Conservation (phyloP, 1,140 invertebrate genomes). For the Dufourea novaeangliae region DNA sequence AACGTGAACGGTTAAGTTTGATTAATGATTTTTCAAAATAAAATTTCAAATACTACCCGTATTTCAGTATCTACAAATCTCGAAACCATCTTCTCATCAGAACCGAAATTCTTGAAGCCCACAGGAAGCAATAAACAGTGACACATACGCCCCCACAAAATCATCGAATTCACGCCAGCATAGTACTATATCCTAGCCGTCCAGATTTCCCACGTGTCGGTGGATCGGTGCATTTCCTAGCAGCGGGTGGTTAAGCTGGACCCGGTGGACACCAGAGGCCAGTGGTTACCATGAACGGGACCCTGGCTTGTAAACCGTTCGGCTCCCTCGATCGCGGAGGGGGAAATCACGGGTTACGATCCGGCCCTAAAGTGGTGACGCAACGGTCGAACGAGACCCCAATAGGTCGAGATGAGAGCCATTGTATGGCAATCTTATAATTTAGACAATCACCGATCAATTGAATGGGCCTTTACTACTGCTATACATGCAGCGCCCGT, state of each 20-base stretch:
- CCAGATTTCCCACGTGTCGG: conserved; percentile 61
- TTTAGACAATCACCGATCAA: conserved; percentile 83
- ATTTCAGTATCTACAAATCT: no score
- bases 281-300: conserved; percentile 62
- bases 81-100: no score
- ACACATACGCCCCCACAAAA: background rate
- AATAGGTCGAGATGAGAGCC: conserved; percentile 82
- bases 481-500: conserved; percentile 80
- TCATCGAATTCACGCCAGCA: background rate
- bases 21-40: no score
- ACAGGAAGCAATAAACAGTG: background rate
- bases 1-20: no score
- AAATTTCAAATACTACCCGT: no score
- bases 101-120: no score
- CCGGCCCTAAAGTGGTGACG: conserved; percentile 80
- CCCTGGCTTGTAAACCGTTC: conserved; percentile 6
- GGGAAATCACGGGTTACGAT: conserved; percentile 72
- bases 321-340: background rate
- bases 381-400: conserved; percentile 80
- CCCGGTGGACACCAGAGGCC: conserved; percentile 37
- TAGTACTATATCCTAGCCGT: no score
- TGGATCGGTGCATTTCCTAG: conserved; percentile 47
- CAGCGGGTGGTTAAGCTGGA: conserved; percentile 54
- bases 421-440: conserved; percentile 83
- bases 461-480: conserved; percentile 83